Evolutionary conservation across 2,797 vertebrate genomes (phyloP), one percentile per base, ranked within the genome.

Genomic region (Decapterus maruadsi): DNA sequence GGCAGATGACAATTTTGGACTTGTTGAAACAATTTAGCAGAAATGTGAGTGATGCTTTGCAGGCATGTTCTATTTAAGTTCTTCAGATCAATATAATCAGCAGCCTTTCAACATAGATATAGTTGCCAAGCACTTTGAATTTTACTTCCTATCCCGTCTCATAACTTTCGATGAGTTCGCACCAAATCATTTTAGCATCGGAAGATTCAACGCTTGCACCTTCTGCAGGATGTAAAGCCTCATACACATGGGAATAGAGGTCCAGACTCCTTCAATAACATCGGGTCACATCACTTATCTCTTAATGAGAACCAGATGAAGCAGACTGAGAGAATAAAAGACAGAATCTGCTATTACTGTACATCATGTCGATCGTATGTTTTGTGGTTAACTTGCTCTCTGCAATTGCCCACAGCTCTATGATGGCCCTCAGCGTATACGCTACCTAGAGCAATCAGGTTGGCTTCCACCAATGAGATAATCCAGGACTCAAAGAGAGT

Each of bases 281-380:
- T 19, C 6, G 13, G 20, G 13, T 72, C 46, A 59, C 63, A 82
- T 84, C 56, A 58, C 26, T 74, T 2, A 6, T 55, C 45, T 71
- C 19, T 53, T 50, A 69, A 78, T 54, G 51, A 81, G 55, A 70
- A 69, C 57, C 84, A 89, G 75, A 83, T 76, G 77, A 76, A 50
- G 75, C 56, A 74, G 61, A 45, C 10, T 86, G 68, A 78, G 75
- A 36, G 68, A 70, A 74, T 73, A 68, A 85, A 86, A 77, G 53
- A 82, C 74, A 63, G 29, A 65, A 68, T 51, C 50, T 67, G 22
- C 36, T 48, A 8, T 73, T 62, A 19, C n/a, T n/a, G n/a, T n/a
- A n/a, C n/a, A n/a, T n/a, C 59, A 55, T 60, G 20, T 36, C 6
- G 46, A 56, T 66, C 4, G 63, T 70, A 63, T 71, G 67, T 75